A percentile compares a stretch with the other conserved stretches of the same genome.
phyloP scores from a whole-genome alignment of 1,140 invertebrate genomes.

The Periplaneta americana region DNA sequence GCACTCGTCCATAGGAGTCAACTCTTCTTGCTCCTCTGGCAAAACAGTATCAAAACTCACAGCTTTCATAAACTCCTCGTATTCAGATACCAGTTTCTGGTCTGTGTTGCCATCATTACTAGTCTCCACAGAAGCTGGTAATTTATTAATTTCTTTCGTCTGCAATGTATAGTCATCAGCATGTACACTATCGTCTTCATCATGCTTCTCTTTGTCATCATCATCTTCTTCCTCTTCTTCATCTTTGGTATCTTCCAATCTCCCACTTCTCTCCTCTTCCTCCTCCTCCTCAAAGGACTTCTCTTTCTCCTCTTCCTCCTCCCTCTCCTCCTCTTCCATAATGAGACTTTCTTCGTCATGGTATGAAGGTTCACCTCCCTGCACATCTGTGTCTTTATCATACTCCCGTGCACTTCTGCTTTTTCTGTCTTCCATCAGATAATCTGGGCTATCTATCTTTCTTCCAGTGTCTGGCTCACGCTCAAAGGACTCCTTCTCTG shows the following conservation, averaged over 20 bases:
- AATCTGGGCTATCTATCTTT: not conserved
- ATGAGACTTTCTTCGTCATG: not conserved
- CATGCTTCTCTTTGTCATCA: not conserved
- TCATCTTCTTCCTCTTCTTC: not conserved
- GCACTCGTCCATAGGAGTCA: not conserved
- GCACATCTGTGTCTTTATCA: not conserved
- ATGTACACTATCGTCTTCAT: not conserved
- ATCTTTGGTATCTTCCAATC: not conserved
- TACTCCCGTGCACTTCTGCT: not conserved
- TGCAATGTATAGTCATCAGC: not conserved
- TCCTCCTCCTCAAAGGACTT: not conserved
- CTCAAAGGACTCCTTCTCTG: not conserved
- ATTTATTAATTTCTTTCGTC: not conserved
- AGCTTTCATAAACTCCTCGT: slow-evolving; percentile 18
- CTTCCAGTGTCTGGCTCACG: not conserved
- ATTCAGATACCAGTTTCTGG: slow-evolving; percentile 12
- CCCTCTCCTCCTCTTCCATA: not conserved
- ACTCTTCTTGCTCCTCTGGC: not conserved
- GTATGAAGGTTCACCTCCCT: not conserved
- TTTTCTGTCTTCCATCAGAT: not conserved
- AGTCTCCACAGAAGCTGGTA: not conserved
- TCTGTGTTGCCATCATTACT: slow-evolving; percentile 9
- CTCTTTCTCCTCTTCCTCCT: not conserved
- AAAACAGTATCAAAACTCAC: slow-evolving; percentile 5
- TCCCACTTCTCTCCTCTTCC: not conserved